Evolutionary conservation across 1,140 invertebrate genomes (phyloP), one percentile per base, ranked within the genome.

Genomic region (Leptonema lineaticorne): DNA sequence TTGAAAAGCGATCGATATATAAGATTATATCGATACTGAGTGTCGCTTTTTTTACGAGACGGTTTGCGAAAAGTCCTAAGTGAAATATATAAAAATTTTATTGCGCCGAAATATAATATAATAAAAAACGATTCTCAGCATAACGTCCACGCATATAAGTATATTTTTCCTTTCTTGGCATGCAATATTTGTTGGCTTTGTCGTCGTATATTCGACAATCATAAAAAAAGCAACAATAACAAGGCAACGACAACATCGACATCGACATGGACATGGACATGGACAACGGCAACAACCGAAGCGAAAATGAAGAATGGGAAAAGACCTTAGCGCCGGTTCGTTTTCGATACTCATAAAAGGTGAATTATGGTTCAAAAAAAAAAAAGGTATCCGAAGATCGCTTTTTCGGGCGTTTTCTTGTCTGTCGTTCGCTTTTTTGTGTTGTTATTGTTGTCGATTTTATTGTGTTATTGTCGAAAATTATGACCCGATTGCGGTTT

Each of bases 81-180:
- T 59, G 57, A 59, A 59, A 59, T 59, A 33, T 59, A 59, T 59
- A 59, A 59, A 33, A 29, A 30, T 59, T 59, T 59, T 59, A 59
- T 59, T 59, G 57, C n/a, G n/a, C 14, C 57, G 30, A 59, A 59
- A 33, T 24, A 14, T 22, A 59, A 53, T 18, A 6, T 20, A 20
- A 53, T 16, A 5, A n/a, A 20, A 16, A n/a, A 2, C 18, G 11
- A 20, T 20, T 20, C 20, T 22, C 5, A 48, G 5, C 30, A 48
- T 20, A 4, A 14, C 20, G 11, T 20, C 46, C 6, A 48, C 46
- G 14, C 46, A n/a, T n/a, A n/a, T n/a, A n/a, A n/a, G n/a, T n/a
- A n/a, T n/a, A n/a, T n/a, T 26, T 53, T 26, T 9, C 18, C 18
- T 22, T 53, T 26, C 22, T 20, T 11, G 50, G 20, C 37, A 16